phyloP scores from a whole-genome alignment of 2,888 invertebrate genomes.

The Eumerus sabulonum region DNA sequence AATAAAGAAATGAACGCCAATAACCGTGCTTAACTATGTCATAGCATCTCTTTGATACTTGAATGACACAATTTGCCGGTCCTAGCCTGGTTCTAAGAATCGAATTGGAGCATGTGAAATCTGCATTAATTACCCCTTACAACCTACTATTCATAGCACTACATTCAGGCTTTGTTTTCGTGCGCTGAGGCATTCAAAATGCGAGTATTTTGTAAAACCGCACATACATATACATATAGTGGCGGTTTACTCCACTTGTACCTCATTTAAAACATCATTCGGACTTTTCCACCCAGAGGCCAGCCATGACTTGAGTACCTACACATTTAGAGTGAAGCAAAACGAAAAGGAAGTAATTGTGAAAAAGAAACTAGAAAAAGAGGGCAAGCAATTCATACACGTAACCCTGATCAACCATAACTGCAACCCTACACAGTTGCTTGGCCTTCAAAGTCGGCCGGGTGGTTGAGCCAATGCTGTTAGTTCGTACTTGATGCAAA shows the following conservation, averaged over 20 bases:
- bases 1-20: no score
- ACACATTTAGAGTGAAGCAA: constrained; percentile 6
- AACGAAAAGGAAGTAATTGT: constrained; percentile 16
- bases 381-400: constrained; percentile 44
- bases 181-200: constrained; percentile 42
- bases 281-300: constrained; percentile 45
- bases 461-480: constrained; percentile 10
- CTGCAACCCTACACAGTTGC: constrained; percentile 36
- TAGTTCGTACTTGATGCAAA: constrained; percentile 39
- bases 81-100: no score
- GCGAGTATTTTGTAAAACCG: constrained; percentile 29
- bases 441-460: constrained; percentile 50
- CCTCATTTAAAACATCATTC: constrained; percentile 47
- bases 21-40: no score
- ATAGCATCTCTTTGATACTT: no score
- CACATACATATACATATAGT: constrained; percentile 52
- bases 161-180: neutral
- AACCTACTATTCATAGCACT: constrained; percentile 2
- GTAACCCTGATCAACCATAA: constrained; percentile 50
- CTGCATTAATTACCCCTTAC: constrained; percentile 28
- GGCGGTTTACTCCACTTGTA: constrained; percentile 52
- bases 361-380: constrained; percentile 1
- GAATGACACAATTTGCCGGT: no score
- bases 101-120: no score
- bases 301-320: constrained; percentile 57